phyloP scores from a whole-genome alignment of 1,140 invertebrate species.

The Brachionus rotundiformis region DNA sequence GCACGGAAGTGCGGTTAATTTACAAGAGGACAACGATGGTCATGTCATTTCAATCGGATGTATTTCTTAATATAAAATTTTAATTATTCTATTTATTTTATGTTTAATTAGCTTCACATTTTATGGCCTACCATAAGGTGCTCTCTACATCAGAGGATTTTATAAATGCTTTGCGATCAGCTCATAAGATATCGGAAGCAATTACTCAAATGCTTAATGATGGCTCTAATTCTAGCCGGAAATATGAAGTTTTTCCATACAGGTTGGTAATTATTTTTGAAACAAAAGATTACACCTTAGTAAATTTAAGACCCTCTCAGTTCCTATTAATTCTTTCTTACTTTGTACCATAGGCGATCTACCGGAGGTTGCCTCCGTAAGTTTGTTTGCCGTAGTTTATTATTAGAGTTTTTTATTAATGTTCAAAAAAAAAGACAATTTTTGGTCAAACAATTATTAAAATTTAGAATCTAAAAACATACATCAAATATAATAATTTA shows the following conservation, averaged over 20 bases:
- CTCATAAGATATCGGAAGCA: constrained; percentile 56
- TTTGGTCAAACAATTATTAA: too few species aligned
- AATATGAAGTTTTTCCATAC: constrained; percentile 77
- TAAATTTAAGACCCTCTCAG: too few species aligned
- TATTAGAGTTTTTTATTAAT: too few species aligned
- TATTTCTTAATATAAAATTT: neutral
- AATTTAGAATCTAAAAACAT: too few species aligned
- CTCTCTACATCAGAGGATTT: constrained; percentile 78
- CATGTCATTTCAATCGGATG: constrained; percentile 25
- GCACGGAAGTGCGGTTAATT: neutral
- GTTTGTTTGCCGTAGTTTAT: too few species aligned
- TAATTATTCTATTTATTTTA: too few species aligned
- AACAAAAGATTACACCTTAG: too few species aligned
- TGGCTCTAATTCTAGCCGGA: neutral
- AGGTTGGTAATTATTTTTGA: constrained; percentile 61
- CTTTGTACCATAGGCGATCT: too few species aligned
- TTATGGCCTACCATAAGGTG: constrained; percentile 85
- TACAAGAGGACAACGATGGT: neutral
- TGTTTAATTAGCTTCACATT: constrained; percentile 75
- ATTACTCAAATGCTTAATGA: constrained; percentile 7
- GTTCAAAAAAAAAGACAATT: too few species aligned
- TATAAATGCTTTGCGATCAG: constrained; percentile 75
- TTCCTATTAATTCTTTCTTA: too few species aligned
- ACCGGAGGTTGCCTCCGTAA: too few species aligned
- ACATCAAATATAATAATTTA: too few species aligned